Base-by-base conservation (phyloP, 2,797 vertebrate genomes). In the Prionace glauca region DNA sequence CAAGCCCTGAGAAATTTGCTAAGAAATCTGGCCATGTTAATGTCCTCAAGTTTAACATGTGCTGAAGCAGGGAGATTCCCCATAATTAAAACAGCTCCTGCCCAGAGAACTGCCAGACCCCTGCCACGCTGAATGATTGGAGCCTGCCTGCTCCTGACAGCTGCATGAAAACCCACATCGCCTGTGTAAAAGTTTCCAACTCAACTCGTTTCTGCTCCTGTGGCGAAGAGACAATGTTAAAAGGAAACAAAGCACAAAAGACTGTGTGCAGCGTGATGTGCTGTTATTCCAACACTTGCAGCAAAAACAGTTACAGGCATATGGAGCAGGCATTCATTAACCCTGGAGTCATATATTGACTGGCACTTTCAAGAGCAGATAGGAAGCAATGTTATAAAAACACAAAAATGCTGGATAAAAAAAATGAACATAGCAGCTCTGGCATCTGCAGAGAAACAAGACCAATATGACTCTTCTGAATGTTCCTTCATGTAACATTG, bases 171-270 rank as follows among this genome's bases (percentile, higher is more conserved):
- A 77, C 45, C 93, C 69, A 92, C 24, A 32, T 77, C 41, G n/a
- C 77, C 50, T 56, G 93, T 95, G 93, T 77, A 45, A 95, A 95
- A 95, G 69, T 95, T 95, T 95, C 60, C 93, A 95, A 77, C 41
- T 95, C 45, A 41, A 72, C 93, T 95, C 71, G 45, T 74, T 95
- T 74, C 45, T 74, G 45, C 45, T 56, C 93, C 71, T 60, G 93
- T 56, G 71, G 93, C 1, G 93, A 77, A n/a, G 71, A 50, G 93
- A 74, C 93, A 95, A 77, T 95, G 93, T 77, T 50, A 95, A n/a
- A 71, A 77, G 93, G 93, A 95, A 77, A 56, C 45, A 74, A 69
- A 69, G 41, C 90, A 92, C 90, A 92, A 69, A 95, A 71, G 45
- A 1, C 32, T 95, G 71, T 56, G 16, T 56, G 41, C 41, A 95